A percentile compares a stretch with the other conserved stretches of the same genome.
Conservation (phyloP, 2,113 vertebrate species). For the Talpa occidentalis region DNA sequence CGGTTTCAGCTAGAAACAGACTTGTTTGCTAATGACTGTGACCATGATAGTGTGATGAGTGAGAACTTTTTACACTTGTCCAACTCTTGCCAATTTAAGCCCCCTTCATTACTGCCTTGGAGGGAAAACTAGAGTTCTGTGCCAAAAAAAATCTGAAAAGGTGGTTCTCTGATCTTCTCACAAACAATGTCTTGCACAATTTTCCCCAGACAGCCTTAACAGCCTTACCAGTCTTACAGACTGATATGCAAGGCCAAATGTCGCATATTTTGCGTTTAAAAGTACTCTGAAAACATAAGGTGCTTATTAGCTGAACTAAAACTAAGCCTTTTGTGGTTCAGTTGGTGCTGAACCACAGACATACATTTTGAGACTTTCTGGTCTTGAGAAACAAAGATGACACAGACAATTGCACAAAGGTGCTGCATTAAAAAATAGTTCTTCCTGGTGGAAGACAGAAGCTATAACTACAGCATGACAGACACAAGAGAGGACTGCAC, state of each 20-base stretch:
- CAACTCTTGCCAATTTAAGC: slow-evolving; percentile 48
- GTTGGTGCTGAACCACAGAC: background rate
- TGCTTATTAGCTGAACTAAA: slow-evolving; percentile 22
- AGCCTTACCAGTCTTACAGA: background rate
- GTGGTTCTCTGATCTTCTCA: slow-evolving; percentile 52
- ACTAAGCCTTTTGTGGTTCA: background rate
- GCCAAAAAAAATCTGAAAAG: slow-evolving; percentile 40
- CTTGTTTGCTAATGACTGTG: slow-evolving; percentile 56
- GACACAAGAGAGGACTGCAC: background rate
- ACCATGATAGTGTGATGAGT: background rate
- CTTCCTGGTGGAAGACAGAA: background rate
- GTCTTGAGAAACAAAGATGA: background rate
- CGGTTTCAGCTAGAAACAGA: slow-evolving; percentile 6
- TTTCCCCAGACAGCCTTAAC: background rate
- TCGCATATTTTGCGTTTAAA: background rate
- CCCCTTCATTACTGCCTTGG: slow-evolving; percentile 60
- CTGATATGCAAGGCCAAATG: background rate
- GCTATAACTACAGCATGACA: background rate
- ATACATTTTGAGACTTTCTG: background rate
- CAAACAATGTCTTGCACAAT: background rate
- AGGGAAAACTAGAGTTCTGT: background rate
- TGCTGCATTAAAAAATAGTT: background rate
- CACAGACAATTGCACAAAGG: background rate
- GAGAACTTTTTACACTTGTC: slow-evolving; percentile 53
- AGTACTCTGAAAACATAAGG: slow-evolving; percentile 11